phyloP scores from a whole-genome alignment of 2,888 invertebrate species.

The Didymodactylos carnosus region DNA sequence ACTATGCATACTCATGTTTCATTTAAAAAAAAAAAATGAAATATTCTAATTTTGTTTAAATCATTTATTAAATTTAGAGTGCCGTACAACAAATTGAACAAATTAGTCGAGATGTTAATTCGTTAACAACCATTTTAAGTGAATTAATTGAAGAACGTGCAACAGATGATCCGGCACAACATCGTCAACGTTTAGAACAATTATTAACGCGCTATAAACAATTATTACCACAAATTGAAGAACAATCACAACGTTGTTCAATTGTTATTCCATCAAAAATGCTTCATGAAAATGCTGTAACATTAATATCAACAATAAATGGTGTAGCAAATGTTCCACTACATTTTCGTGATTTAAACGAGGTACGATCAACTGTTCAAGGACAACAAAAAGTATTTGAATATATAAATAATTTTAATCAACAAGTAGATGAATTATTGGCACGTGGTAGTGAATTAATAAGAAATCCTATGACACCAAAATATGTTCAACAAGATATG shows the following conservation, averaged over 20 bases:
- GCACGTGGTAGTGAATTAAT: background rate
- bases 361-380: background rate
- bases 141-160: background rate
- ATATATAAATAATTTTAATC: background rate
- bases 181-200: background rate
- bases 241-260: background rate
- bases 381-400: background rate
- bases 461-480: background rate
- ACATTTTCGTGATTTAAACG: background rate
- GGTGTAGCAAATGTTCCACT: background rate
- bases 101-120: background rate
- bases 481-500: background rate
- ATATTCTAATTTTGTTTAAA: background rate
- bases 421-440: background rate
- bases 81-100: background rate
- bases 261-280: background rate
- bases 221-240: background rate
- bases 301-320: background rate
- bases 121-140: background rate
- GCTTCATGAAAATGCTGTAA: background rate
- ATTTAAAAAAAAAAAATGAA: too few relatives aligned
- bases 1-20: too few relatives aligned
- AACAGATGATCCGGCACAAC: background rate
- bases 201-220: background rate
- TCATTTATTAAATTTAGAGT: background rate